Evolutionary conservation across 2,888 invertebrate species (phyloP).

Genomic region (Agriopis aurantiaria): DNA sequence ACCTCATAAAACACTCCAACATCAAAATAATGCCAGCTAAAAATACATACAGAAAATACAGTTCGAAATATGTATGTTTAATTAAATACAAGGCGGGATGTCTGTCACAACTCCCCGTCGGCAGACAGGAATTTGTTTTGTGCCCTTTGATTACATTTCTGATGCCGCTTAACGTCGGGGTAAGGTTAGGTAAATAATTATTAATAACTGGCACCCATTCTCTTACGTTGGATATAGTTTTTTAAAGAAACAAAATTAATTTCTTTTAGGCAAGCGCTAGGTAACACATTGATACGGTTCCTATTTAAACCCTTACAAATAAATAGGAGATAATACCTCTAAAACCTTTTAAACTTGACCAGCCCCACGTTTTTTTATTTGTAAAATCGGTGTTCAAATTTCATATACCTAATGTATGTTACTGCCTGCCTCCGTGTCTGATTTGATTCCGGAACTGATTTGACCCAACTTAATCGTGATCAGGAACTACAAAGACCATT

Average conservation of each 20-base stretch:
- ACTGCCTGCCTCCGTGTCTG: no score
- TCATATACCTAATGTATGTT: no score
- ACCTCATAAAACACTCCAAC: constrained; percentile 6
- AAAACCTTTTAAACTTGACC: no score
- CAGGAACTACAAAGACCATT: no score
- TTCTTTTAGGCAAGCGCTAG: no score
- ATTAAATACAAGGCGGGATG: constrained; percentile 70
- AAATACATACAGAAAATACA: constrained; percentile 23
- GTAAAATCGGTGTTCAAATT: no score
- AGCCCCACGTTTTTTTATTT: no score
- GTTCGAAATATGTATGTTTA: constrained; percentile 48
- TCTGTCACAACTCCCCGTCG: constrained; percentile 64
- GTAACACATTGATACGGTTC: neutral
- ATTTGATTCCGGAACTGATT: no score
- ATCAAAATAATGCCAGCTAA: constrained; percentile 7
- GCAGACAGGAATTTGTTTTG: constrained; percentile 61
- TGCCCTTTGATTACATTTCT: constrained; percentile 75
- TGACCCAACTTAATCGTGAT: no score
- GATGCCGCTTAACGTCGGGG: constrained; percentile 54
- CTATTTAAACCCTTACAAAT: no score
- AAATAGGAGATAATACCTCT: no score
- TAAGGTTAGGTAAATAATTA: constrained; percentile 44
- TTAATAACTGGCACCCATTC: constrained; percentile 30
- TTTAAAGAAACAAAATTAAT: no score
- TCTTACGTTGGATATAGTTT: neutral